Base-by-base conservation (phyloP, 1,140 invertebrate genomes). In the Idris sp. region DNA sequence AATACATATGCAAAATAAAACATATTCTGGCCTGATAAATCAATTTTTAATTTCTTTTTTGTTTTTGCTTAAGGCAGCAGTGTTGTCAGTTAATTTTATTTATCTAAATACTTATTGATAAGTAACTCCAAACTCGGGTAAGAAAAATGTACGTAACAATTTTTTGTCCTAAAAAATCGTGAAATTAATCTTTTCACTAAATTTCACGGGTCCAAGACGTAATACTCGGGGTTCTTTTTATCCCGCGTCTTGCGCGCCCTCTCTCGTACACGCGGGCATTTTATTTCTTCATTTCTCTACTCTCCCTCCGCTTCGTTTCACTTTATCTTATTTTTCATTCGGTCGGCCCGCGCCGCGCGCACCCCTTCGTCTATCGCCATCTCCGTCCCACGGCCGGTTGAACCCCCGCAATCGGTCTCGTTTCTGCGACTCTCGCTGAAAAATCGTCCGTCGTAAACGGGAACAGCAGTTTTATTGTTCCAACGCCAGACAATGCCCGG, bases 391-490 rank as follows among this genome's bases (percentile, higher is more conserved):
- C n/a, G n/a, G n/a, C n/a, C n/a, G n/a, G n/a, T n/a, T n/a, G n/a
- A n/a, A n/a, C n/a, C n/a, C n/a, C n/a, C n/a, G 74, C 77, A 74
- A 74, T 80, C 79, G 79, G 79, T 76, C 78, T 81, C 81, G 80
- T 85, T 85, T 84, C 81, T 83, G 78, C 83, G 83, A 83, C 68
- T 69, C 69, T 78, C 80, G 79, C 83, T 85, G 84, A 86, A 86
- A 86, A 87, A 86, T 86, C 80, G 83, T 80, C 79, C 80, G 78
- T 87, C 84, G 83, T 85, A 87, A 86, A 85, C 83, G 86, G 79
- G 84, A 86, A 86, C 83, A 86, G 81, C 79, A 81, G 76, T 86
- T 87, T 86, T 86, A 86, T 87, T 86, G 84, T 87, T 86, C 82
- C 81, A n/a, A 58, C 79, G 77, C 78, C 83, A 85, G 86, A 86